phyloP scores from a whole-genome alignment of 1,140 invertebrate genomes.

The Agrilus planipennis region DNA sequence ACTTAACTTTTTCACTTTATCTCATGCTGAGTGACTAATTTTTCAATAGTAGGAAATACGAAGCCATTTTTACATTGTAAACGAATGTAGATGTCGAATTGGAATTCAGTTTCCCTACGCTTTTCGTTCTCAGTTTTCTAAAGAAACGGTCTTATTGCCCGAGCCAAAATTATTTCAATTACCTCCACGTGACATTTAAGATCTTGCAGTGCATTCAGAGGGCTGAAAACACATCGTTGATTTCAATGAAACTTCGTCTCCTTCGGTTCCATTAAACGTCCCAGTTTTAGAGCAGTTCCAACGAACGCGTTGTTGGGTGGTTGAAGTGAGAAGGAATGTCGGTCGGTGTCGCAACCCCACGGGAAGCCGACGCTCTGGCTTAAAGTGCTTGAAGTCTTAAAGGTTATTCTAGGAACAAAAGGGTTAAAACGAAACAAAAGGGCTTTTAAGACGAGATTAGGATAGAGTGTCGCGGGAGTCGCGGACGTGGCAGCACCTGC shows the following conservation, averaged over 20 bases:
- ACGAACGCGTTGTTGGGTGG: background rate
- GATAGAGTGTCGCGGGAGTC: conserved; percentile 18
- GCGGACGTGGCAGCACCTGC: background rate
- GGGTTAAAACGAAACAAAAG: conserved; percentile 32
- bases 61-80: too few relatives aligned
- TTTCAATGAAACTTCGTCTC: conserved; percentile 9
- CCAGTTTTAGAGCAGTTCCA: conserved; percentile 2
- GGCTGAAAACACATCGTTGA: conserved; percentile 9
- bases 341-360: background rate
- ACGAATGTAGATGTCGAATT: too few relatives aligned
- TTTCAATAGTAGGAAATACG: too few relatives aligned
- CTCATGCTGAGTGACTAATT: too few relatives aligned
- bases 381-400: conserved; percentile 14
- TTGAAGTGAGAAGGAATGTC: background rate
- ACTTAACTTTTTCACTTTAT: too few relatives aligned
- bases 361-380: background rate
- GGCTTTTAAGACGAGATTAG: conserved; percentile 32
- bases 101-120: too few relatives aligned
- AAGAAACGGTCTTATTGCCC: too few relatives aligned
- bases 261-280: too few relatives aligned
- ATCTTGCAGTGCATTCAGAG: conserved; percentile 9
- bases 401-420: conserved; percentile 29
- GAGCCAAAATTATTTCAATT: too few relatives aligned
- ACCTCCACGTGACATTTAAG: conserved; percentile 10
- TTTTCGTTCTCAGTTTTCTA: too few relatives aligned